phyloP scores from a whole-genome alignment of 1,140 invertebrate genomes.

The Meloidogyne floridensis region DNA sequence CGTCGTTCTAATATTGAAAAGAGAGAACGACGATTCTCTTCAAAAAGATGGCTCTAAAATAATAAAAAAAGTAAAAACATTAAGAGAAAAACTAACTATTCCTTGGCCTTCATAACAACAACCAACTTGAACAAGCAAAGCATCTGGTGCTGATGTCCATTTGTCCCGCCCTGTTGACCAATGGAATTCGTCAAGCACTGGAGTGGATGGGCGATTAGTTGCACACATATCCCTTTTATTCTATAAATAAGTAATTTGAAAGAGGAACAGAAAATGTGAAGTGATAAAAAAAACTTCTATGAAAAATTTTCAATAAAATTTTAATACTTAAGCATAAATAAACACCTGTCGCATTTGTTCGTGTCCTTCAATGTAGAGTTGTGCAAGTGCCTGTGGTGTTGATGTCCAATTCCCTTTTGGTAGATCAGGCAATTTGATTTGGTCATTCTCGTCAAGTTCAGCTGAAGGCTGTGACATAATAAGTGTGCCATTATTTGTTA shows the following conservation, averaged over 20 bases:
- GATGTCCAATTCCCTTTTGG: conserved; percentile 22
- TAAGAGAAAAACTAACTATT: not conserved
- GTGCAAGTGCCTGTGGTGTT: conserved; percentile 26
- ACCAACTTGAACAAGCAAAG: conserved; percentile 55
- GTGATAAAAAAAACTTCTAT: not conserved
- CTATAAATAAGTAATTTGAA: conserved; percentile 21
- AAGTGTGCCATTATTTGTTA: conserved; percentile 19
- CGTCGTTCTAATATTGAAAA: conserved; percentile 53
- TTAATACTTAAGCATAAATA: too few species aligned
- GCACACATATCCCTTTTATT: conserved; percentile 50
- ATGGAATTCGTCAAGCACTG: conserved; percentile 45
- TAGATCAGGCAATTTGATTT: conserved; percentile 5
- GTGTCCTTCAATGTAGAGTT: conserved; percentile 45
- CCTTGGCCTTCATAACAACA: conserved; percentile 62
- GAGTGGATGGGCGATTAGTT: conserved; percentile 45
- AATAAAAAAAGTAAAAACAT: not conserved
- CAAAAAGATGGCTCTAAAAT: conserved; percentile 51
- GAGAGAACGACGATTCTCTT: conserved; percentile 57
- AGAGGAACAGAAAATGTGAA: not conserved
- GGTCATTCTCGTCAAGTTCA: conserved; percentile 26
- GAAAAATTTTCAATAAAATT: too few species aligned
- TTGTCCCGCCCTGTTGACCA: conserved; percentile 29
- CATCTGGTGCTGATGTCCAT: conserved; percentile 44
- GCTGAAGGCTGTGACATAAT: not conserved
- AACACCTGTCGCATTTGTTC: conserved; percentile 46